Evolutionary conservation across 2,797 vertebrate genomes (phyloP).

Genomic region (Notoglanidium macrostoma): DNA sequence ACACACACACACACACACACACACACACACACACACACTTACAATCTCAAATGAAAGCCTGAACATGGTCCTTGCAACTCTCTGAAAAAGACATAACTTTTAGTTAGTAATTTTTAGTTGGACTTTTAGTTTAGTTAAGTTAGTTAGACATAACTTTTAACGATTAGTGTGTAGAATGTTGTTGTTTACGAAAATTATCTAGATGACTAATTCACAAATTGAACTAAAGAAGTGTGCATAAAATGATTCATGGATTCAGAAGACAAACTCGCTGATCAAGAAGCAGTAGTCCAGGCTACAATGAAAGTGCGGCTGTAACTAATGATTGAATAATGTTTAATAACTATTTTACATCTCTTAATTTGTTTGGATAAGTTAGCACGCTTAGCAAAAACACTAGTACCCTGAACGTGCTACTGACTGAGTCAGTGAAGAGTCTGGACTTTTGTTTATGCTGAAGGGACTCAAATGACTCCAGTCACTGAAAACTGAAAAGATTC

Average conservation of each 20-base stretch:
- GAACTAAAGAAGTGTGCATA: not conserved
- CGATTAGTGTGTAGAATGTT: not conserved
- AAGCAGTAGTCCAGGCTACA: not conserved
- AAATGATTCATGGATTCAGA: not conserved
- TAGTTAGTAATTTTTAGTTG: not conserved
- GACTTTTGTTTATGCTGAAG: not conserved
- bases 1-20: not conserved
- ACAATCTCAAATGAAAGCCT: too few species aligned
- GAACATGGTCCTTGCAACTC: too few species aligned
- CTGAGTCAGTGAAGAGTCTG: too few species aligned
- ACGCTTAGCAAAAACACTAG: not conserved
- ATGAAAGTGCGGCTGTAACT: not conserved
- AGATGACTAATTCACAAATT: not conserved
- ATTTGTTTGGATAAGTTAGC: not conserved
- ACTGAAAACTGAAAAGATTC: not conserved
- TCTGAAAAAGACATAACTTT: not conserved
- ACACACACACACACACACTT: not conserved
- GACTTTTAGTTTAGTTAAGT: too few species aligned
- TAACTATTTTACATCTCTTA: not conserved
- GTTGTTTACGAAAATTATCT: not conserved
- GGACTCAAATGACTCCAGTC: not conserved
- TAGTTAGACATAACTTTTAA: not conserved
- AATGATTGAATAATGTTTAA: not conserved
- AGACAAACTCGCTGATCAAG: not conserved
- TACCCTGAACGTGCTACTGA: not conserved